Conservation (phyloP, 2,797 vertebrate species). For the Ptychadena robeensis region DNA sequence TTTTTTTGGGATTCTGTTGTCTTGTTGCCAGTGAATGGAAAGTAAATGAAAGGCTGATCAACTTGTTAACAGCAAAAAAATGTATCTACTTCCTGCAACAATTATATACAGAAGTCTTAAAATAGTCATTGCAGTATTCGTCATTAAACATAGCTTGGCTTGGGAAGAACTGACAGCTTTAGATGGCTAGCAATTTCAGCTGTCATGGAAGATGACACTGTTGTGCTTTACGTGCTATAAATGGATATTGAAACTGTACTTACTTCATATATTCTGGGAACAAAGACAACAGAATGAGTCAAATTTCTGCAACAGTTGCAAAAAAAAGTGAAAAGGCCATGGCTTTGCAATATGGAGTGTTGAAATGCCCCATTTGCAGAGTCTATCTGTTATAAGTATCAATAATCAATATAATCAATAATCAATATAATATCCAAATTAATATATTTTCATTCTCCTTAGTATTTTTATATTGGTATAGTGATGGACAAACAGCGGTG, state of each 20-base stretch:
- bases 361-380: no score
- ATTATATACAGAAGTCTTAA: slow-evolving; percentile 9
- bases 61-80: background rate
- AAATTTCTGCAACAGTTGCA: background rate
- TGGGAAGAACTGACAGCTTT: slow-evolving; percentile 33
- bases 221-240: slow-evolving; percentile 18
- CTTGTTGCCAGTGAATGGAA: background rate
- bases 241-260: slow-evolving; percentile 19
- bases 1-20: background rate
- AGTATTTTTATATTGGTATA: no score
- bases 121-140: slow-evolving; percentile 15
- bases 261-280: slow-evolving; percentile 14
- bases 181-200: slow-evolving; percentile 35
- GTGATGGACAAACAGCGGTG: no score
- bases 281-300: background rate
- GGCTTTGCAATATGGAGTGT: background rate
- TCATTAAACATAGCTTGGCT: slow-evolving; percentile 17
- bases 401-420: no score
- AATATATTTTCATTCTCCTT: no score
- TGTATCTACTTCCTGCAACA: background rate
- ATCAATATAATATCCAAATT: no score
- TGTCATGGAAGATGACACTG: slow-evolving; percentile 13
- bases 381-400: no score
- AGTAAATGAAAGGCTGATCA: background rate
- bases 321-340: background rate